These are phyloP conservation scores for Dinocampus coccinellae DNA, from an alignment of 2,888 invertebrate genomes.

Conservation along the genomic window DNA sequence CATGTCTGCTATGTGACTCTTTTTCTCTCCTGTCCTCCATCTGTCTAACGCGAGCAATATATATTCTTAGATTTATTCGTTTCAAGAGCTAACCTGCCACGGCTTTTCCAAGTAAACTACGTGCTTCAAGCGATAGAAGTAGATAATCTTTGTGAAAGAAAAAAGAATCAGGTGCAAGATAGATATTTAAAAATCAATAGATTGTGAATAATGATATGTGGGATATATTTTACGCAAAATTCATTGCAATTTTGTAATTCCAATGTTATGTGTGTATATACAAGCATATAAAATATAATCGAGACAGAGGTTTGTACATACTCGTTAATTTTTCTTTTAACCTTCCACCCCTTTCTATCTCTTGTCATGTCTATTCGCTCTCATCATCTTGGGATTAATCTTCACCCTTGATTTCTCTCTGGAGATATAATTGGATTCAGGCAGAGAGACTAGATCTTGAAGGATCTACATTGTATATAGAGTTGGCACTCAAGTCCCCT, in stretches of 20 bases:
- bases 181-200: background rate
- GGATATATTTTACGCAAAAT: background rate
- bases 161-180: slow-evolving; percentile 11
- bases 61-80: slow-evolving; percentile 51
- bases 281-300: too few relatives aligned
- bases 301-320: background rate
- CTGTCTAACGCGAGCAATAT: slow-evolving; percentile 46
- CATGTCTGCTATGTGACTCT: slow-evolving; percentile 55
- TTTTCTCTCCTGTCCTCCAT: slow-evolving; percentile 16
- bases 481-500: slow-evolving; percentile 21
- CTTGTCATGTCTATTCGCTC: background rate
- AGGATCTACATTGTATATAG: background rate
- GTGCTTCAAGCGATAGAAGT: background rate
- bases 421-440: slow-evolving; percentile 17
- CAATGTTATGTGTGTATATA: background rate
- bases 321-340: background rate
- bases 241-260: too few relatives aligned
- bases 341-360: background rate
- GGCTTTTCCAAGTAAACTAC: background rate
- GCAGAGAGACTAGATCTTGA: background rate
- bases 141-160: slow-evolving; percentile 1
- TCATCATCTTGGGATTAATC: slow-evolving; percentile 1
- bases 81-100: slow-evolving; percentile 11
- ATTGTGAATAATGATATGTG: background rate
- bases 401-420: slow-evolving; percentile 9